phyloP scores from a whole-genome alignment of 23 tunicate genomes.

The Styela plicata region DNA sequence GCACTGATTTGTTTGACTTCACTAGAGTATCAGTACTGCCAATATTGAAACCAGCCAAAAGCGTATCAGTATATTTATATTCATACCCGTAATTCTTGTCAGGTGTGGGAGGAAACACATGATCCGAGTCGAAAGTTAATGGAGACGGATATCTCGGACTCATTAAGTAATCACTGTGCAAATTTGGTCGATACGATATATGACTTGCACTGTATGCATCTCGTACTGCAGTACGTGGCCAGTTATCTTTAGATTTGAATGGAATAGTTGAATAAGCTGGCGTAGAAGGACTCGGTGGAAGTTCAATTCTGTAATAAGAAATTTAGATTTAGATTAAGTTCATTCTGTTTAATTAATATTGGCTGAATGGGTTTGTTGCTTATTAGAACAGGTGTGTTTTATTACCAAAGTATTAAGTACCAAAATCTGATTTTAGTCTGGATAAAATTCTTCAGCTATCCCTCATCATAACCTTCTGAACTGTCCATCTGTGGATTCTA shows the following conservation, averaged over 20 bases:
- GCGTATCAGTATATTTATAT: too few species aligned
- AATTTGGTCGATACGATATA: background rate
- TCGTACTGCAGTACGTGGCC: background rate
- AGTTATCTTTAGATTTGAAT: background rate
- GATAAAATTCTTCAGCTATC: too few species aligned
- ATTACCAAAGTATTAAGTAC: too few species aligned
- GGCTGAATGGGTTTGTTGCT: background rate
- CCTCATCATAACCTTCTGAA: too few species aligned
- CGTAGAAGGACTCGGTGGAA: background rate
- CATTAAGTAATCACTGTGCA: background rate
- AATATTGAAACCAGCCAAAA: too few species aligned
- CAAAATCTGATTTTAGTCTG: too few species aligned
- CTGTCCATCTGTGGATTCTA: too few species aligned
- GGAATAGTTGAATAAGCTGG: background rate
- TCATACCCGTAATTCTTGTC: background rate
- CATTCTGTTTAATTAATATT: background rate
- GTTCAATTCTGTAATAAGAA: background rate
- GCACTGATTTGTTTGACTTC: too few species aligned
- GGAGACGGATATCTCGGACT: background rate
- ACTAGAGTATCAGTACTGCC: too few species aligned
- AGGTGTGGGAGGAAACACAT: constrained; percentile 5
- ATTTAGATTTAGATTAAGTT: background rate
- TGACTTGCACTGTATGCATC: background rate
- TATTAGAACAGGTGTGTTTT: too few species aligned
- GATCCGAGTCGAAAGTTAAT: background rate